Evolutionary conservation across 2,888 invertebrate genomes (phyloP).

Genomic region (Latheticus oryzae): DNA sequence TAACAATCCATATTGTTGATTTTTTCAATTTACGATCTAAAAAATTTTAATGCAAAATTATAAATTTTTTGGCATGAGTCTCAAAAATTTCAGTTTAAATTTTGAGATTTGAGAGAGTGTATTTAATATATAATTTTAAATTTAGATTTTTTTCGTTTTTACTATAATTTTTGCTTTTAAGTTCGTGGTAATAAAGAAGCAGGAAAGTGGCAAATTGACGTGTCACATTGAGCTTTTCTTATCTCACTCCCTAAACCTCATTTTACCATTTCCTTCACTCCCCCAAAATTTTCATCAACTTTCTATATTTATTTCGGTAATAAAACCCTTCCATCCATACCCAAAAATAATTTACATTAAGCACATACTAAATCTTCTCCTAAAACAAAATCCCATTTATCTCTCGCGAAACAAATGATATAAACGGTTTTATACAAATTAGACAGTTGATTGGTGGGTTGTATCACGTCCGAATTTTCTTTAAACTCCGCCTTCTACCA

Average conservation of each 20-base stretch:
- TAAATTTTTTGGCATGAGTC: too few species aligned
- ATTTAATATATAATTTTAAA: too few species aligned
- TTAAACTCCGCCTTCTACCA: slow-evolving; percentile 53
- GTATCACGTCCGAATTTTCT: slow-evolving; percentile 47
- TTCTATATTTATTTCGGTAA: slow-evolving; percentile 54
- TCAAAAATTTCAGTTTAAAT: too few species aligned
- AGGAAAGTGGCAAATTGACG: too few species aligned
- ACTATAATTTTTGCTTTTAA: too few species aligned
- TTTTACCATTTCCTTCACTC: not conserved
- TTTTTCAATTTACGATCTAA: too few species aligned
- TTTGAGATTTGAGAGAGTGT: too few species aligned
- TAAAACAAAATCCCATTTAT: slow-evolving; percentile 66
- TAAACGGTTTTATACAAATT: slow-evolving; percentile 59
- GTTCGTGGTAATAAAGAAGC: too few species aligned
- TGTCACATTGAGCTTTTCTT: too few species aligned
- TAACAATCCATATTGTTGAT: too few species aligned
- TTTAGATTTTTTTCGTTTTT: too few species aligned
- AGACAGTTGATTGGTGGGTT: slow-evolving; percentile 60
- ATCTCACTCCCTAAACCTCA: not conserved
- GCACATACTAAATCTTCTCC: slow-evolving; percentile 64
- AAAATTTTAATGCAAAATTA: too few species aligned
- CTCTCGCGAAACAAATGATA: slow-evolving; percentile 63
- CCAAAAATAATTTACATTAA: slow-evolving; percentile 65
- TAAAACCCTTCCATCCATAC: slow-evolving; percentile 52
- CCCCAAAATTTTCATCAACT: slow-evolving; percentile 54